phyloP scores from a whole-genome alignment of 1,140 invertebrate species.

The Eciton burchellii region DNA sequence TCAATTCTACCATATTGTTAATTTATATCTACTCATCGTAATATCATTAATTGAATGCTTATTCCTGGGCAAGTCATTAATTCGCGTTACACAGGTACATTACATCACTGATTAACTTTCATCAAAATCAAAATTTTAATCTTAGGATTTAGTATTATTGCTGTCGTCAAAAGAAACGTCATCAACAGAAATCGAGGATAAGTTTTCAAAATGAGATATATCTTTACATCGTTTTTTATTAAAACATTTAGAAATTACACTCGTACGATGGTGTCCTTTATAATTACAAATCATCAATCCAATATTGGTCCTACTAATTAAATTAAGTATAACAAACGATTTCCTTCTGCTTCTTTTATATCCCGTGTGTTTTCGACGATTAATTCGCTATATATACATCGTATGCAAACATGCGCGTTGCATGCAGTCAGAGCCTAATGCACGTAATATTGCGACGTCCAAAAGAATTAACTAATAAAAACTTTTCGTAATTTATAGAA shows the following conservation, averaged over 20 bases:
- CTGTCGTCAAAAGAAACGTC: background rate
- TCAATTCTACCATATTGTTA: too few relatives aligned
- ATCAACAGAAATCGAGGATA: background rate
- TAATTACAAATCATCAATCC: constrained; percentile 74
- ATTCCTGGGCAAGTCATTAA: too few relatives aligned
- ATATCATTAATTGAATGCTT: too few relatives aligned
- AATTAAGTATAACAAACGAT: constrained; percentile 79
- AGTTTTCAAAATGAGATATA: background rate
- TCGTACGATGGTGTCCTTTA: constrained; percentile 75
- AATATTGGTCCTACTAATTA: constrained; percentile 79
- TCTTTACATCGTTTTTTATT: constrained; percentile 74
- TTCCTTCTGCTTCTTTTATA: constrained; percentile 40
- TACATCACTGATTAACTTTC: too few relatives aligned
- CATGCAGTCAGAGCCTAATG: constrained; percentile 42
- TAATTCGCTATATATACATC: constrained; percentile 69
- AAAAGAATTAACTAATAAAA: constrained; percentile 32
- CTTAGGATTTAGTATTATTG: too few relatives aligned
- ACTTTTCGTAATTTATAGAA: background rate
- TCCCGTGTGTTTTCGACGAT: constrained; percentile 61
- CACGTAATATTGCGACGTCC: constrained; percentile 59
- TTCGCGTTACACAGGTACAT: too few relatives aligned
- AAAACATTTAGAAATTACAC: constrained; percentile 83
- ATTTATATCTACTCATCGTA: too few relatives aligned
- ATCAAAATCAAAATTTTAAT: too few relatives aligned
- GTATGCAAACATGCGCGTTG: constrained; percentile 59